A percentile compares a stretch with the other conserved stretches of the same genome.
phyloP scores from a whole-genome alignment of 2,797 vertebrate genomes.

The Fistularia commersonii region DNA sequence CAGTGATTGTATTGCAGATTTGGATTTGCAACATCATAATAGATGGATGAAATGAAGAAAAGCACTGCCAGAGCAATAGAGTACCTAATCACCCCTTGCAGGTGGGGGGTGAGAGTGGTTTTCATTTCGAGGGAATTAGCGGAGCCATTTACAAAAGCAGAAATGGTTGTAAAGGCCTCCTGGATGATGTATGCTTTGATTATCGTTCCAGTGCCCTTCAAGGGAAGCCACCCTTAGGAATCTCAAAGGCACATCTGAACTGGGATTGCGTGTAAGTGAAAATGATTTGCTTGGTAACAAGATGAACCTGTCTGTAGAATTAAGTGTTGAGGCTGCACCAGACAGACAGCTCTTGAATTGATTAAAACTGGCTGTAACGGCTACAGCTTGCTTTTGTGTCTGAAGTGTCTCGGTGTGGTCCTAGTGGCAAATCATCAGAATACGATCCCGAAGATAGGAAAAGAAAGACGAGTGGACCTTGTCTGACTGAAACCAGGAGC shows the following conservation, averaged over 20 bases:
- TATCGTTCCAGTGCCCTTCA: conserved; percentile 14
- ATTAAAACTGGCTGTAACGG: conserved; percentile 48
- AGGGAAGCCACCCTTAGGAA: conserved; percentile 34
- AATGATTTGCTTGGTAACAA: conserved; percentile 58
- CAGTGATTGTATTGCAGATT: conserved; percentile 21
- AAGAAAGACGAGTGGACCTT: conserved; percentile 6
- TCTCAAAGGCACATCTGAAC: conserved; percentile 45
- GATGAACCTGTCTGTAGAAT: conserved; percentile 54
- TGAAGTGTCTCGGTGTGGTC: conserved; percentile 42
- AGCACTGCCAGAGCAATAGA: conserved; percentile 32
- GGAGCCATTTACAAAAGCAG: conserved; percentile 41
- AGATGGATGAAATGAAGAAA: conserved; percentile 34
- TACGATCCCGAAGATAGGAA: conserved; percentile 35
- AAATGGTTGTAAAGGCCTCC: conserved; percentile 23
- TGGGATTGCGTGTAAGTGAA: conserved; percentile 27
- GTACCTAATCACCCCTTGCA: conserved; percentile 52
- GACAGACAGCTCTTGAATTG: conserved; percentile 28
- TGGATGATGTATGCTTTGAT: conserved; percentile 33
- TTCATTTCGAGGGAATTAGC: conserved; percentile 45
- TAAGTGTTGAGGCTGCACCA: conserved; percentile 35
- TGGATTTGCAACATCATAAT: conserved; percentile 15
- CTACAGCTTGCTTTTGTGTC: conserved; percentile 6
- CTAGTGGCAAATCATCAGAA: conserved; percentile 31
- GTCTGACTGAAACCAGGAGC: conserved; percentile 15
- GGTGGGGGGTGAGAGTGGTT: conserved; percentile 43